These are phyloP conservation scores for Zoanthus gigantus DNA, from an alignment of 92 coral and sea anemone genomes.

Conservation along the genomic window DNA sequence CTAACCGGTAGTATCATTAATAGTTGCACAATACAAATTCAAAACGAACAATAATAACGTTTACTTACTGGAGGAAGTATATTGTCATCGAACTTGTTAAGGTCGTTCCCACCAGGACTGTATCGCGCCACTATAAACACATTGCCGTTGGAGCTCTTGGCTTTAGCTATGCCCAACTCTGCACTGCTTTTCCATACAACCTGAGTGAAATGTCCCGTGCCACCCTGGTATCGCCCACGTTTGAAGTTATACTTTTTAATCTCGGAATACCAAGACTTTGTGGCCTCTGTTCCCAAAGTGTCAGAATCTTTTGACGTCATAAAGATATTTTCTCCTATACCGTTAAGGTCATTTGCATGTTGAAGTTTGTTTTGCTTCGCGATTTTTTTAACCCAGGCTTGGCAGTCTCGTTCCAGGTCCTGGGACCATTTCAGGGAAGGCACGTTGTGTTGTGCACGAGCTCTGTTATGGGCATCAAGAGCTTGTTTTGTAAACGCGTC, in stretches of 20 bases:
- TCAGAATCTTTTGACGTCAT: not conserved
- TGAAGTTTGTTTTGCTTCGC: not conserved
- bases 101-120: slow-evolving; percentile 1
- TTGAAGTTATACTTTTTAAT: not conserved
- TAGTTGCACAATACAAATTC: too few species aligned
- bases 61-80: not conserved
- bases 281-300: not conserved
- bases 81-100: not conserved
- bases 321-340: not conserved
- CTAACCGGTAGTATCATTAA: too few species aligned
- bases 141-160: not conserved
- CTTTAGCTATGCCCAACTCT: not conserved
- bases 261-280: not conserved
- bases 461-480: not conserved
- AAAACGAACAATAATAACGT: not conserved
- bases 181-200: slow-evolving; percentile 11
- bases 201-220: not conserved
- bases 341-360: not conserved
- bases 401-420: not conserved
- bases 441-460: not conserved
- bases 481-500: not conserved
- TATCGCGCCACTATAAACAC: slow-evolving; percentile 1
- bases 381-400: not conserved
- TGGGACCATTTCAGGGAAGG: not conserved
- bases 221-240: not conserved